Base-by-base conservation (phyloP, 2,888 invertebrate species). In the Clanis bilineata region DNA sequence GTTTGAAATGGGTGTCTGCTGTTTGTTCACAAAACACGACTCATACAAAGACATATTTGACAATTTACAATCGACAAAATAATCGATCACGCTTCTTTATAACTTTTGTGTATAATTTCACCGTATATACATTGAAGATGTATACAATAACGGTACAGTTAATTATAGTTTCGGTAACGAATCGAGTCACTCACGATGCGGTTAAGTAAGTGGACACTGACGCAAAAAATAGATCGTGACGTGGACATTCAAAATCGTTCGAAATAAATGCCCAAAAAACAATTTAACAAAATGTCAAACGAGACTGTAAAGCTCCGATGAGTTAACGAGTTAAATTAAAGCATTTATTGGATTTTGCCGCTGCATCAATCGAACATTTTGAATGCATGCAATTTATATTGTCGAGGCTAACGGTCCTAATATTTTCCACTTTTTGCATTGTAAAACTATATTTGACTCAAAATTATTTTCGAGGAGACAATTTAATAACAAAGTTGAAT, bases 91-190 rank as follows among this genome's bases (percentile, higher is more conserved):
- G 84, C 77, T 77, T 71, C 67, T 72, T 79, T 83, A 80, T 75
- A 70, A 71, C 4, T 22, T 68, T 71, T 72, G 80, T 78, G 18
- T 18, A 79, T 76, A 76, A 77, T 73, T 74, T 75, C 77, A 80
- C 76, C 82, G 67, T 65, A 71, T 74, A 73, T 68, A 83, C 83
- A 79, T 78, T 28, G n/a, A 82, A 85, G 83, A 83, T 83, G 77
- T 85, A 82, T 86, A 73, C 69, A 74, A 71, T 83, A 89, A 88
- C 88, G 84, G 90, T 87, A 89, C 83, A 88, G 77, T 80, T 88
- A 89, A 90, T 89, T 88, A 88, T 81, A 82, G 79, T 78, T 80
- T 82, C 79, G 80, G 84, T 85, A 86, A 83, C 85, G 83, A 88
- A 87, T 88, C 77, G 83, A 76, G 71, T 66, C 79, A 82, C 85